Evolutionary conservation across 2,797 vertebrate genomes (phyloP).

Genomic region (Hyperoplus immaculatus): DNA sequence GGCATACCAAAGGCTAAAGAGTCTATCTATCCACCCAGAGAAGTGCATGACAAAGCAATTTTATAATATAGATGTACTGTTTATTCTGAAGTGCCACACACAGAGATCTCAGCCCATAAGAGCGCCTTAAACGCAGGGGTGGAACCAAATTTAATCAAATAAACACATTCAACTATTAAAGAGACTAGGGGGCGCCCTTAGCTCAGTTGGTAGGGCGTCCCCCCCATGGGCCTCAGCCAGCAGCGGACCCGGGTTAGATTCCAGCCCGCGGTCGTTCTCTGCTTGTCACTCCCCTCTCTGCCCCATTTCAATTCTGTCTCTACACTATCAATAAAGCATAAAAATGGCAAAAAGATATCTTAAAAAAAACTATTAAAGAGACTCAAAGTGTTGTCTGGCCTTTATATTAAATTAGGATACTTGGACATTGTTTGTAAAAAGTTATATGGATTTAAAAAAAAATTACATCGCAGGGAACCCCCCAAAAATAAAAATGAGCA

Average conservation of each 20-base stretch:
- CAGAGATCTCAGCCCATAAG: not conserved
- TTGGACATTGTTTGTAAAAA: not conserved
- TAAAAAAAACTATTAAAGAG: too few species aligned
- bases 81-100: slow-evolving; percentile 6
- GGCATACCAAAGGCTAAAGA: slow-evolving; percentile 16
- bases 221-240: too few species aligned
- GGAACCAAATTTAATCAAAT: slow-evolving; percentile 15
- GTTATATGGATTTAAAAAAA: not conserved
- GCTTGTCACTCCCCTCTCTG: too few species aligned
- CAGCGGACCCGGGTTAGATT: too few species aligned
- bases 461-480: too few species aligned
- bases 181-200: not conserved
- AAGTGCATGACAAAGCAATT: slow-evolving; percentile 18
- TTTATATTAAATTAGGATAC: slow-evolving; percentile 14
- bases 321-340: too few species aligned
- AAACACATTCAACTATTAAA: slow-evolving; percentile 1
- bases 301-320: too few species aligned
- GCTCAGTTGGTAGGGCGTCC: too few species aligned
- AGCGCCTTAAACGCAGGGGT: slow-evolving; percentile 1
- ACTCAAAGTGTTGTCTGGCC: not conserved
- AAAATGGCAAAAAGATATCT: too few species aligned
- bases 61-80: slow-evolving; percentile 20
- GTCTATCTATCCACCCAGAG: slow-evolving; percentile 7
- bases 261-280: too few species aligned
- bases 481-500: too few species aligned